Evolutionary conservation across 2,113 vertebrate genomes (phyloP).

Genomic region (Pimephales promelas): DNA sequence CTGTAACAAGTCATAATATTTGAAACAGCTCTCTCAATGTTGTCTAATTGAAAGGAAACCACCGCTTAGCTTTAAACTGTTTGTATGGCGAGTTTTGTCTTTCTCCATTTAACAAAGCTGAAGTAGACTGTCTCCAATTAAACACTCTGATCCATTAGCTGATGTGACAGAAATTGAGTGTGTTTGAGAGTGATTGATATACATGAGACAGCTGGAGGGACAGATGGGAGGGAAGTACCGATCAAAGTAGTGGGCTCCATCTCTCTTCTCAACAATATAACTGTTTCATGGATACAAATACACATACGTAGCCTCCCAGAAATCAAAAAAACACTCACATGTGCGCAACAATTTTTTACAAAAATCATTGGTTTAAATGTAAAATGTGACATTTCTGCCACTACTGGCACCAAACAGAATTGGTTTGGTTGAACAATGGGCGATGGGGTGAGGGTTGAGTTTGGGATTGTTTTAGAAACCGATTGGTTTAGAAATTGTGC

Average conservation of each 20-base stretch:
- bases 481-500: not conserved
- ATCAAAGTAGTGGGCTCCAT: constrained; percentile 9
- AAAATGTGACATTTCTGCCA: not conserved
- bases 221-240: constrained; percentile 55
- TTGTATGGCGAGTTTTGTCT: not conserved
- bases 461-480: not conserved
- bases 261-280: not conserved
- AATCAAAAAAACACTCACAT: not conserved
- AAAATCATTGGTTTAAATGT: not conserved
- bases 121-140: not conserved
- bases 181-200: constrained; percentile 52
- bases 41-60: constrained; percentile 5
- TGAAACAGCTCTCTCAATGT: not conserved
- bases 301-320: not conserved
- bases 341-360: no score
- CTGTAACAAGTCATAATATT: not conserved
- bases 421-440: not conserved
- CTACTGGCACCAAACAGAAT: not conserved
- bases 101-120: not conserved
- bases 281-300: not conserved
- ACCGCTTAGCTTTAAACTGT: not conserved
- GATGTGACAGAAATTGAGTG: constrained; percentile 35
- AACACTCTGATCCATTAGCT: constrained; percentile 27
- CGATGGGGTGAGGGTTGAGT: not conserved
- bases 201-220: constrained; percentile 62